Percentiles rank a stretch among this genome's conserved stretches.
These are phyloP conservation scores for Zonitis immaculata DNA, from an alignment of 2,888 invertebrate genomes.

Conservation along the genomic window DNA sequence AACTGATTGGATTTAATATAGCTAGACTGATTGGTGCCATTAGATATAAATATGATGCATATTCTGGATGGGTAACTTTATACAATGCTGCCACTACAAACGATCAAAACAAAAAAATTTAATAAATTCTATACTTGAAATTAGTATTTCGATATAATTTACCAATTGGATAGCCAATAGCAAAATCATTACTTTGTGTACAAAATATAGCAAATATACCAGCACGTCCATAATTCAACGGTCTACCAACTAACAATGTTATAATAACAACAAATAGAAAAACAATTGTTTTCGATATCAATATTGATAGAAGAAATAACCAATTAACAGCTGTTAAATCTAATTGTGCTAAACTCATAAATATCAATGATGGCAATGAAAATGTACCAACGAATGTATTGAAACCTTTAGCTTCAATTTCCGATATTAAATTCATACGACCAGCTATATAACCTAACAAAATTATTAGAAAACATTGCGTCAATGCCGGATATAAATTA, in stretches of 20 bases:
- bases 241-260: constrained; percentile 73
- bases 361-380: constrained; percentile 87
- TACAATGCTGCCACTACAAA: constrained; percentile 79
- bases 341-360: constrained; percentile 80
- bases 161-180: constrained; percentile 93
- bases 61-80: constrained; percentile 79
- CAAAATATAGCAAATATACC: constrained; percentile 92
- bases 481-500: constrained; percentile 83
- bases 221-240: constrained; percentile 75
- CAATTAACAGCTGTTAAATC: constrained; percentile 84
- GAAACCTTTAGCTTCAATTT: constrained; percentile 82
- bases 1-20: constrained; percentile 87
- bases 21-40: constrained; percentile 93
- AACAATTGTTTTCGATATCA: constrained; percentile 79
- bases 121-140: too few species aligned
- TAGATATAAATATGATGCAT: constrained; percentile 83
- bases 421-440: constrained; percentile 73
- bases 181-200: constrained; percentile 97
- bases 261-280: constrained; percentile 76
- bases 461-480: constrained; percentile 89
- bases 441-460: constrained; percentile 88
- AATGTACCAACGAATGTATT: constrained; percentile 92
- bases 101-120: background rate
- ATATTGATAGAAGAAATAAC: constrained; percentile 81
- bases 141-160: constrained; percentile 49